Conservation (phyloP, 2,797 vertebrate genomes). For the Alauda arvensis region DNA sequence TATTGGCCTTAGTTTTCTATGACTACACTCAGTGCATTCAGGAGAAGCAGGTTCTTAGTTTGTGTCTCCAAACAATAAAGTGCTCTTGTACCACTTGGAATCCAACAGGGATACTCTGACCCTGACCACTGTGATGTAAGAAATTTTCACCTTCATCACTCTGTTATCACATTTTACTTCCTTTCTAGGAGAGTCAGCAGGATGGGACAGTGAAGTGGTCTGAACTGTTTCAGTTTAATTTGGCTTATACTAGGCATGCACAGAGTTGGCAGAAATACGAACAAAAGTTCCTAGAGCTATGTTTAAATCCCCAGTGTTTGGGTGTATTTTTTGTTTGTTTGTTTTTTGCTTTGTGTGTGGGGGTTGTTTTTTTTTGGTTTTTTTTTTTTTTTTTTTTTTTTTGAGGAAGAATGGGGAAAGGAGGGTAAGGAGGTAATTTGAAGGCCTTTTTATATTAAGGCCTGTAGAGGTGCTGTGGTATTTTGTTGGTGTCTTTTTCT, state of each 20-base stretch:
- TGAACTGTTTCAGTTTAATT: neutral
- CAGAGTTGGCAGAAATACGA: neutral
- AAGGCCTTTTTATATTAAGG: neutral
- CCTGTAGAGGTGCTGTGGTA: neutral
- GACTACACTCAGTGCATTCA: neutral
- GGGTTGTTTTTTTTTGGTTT: neutral
- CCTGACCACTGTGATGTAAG: neutral
- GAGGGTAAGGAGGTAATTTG: neutral
- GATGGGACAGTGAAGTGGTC: neutral
- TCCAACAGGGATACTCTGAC: neutral
- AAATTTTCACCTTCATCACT: neutral
- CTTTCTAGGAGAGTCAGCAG: neutral
- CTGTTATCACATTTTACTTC: neutral
- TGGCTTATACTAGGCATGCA: neutral
- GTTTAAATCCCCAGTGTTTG: neutral
- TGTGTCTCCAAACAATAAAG: neutral
- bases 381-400: neutral
- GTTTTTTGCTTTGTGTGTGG: neutral
- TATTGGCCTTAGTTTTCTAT: neutral
- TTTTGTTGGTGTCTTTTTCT: neutral
- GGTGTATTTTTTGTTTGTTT: neutral
- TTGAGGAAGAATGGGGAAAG: neutral
- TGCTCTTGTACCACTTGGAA: neutral
- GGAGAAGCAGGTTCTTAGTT: neutral
- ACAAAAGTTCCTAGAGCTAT: neutral